Conservation (phyloP, 2,113 vertebrate genomes). For the Lepidothrix coronata region DNA sequence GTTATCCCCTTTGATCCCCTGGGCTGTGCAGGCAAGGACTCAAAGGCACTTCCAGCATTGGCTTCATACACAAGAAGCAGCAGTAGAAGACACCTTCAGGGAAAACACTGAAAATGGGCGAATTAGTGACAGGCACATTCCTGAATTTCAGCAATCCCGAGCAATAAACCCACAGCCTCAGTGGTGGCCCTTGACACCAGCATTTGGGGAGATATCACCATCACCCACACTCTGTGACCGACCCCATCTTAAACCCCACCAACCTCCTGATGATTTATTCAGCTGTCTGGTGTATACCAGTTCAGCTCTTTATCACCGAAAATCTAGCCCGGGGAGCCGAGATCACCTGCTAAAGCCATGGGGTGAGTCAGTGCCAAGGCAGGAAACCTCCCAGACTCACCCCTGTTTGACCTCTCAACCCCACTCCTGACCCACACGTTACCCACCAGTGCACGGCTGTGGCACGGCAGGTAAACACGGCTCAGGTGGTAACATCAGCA, state of each 20-base stretch:
- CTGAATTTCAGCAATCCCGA: not conserved
- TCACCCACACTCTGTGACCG: rapidly evolving
- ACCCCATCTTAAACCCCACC: not conserved
- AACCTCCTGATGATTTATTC: not conserved
- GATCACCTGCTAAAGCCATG: not conserved
- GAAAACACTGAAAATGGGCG: not conserved
- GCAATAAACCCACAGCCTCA: not conserved
- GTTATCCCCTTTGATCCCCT: no score
- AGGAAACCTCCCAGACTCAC: not conserved
- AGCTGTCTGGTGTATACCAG: rapidly evolving
- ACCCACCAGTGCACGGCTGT: rapidly evolving
- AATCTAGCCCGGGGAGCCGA: not conserved
- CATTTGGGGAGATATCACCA: not conserved
- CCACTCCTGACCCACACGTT: not conserved
- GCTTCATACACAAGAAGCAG: not conserved
- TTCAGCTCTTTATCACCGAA: not conserved
- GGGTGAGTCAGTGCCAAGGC: not conserved
- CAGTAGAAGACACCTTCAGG: not conserved
- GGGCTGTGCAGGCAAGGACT: rapidly evolving
- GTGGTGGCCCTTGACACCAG: not conserved
- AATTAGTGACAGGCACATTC: not conserved
- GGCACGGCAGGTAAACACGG: rapidly evolving
- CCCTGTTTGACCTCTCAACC: not conserved
- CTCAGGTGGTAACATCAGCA: not conserved
- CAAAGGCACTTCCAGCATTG: not conserved